Percentiles rank a stretch among this genome's conserved stretches.
Conservation (phyloP, 2,113 vertebrate genomes). For the Falcunculus frontatus region DNA sequence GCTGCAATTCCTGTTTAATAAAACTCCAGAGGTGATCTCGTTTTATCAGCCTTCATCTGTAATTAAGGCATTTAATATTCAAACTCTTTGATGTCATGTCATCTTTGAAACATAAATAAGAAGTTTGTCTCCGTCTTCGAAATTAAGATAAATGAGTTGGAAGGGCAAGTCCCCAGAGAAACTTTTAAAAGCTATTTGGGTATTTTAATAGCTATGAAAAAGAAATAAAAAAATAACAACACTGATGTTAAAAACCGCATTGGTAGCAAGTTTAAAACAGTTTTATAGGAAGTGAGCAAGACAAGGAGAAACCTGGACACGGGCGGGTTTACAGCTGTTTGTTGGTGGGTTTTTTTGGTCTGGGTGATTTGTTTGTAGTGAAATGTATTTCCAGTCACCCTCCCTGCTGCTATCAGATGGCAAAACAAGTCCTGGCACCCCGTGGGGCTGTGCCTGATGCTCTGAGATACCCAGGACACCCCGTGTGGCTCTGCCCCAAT, state of each 20-base stretch:
- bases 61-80: slow-evolving; percentile 68
- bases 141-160: slow-evolving; percentile 57
- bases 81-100: slow-evolving; percentile 62
- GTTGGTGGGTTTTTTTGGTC: neutral
- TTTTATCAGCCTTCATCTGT: slow-evolving; percentile 52
- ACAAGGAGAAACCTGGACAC: neutral
- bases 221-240: neutral
- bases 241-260: neutral
- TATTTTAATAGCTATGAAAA: slow-evolving; percentile 8
- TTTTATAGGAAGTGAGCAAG: neutral
- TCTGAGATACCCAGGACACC: neutral
- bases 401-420: neutral
- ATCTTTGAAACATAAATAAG: slow-evolving; percentile 63
- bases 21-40: slow-evolving; percentile 50
- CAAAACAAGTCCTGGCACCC: neutral
- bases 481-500: neutral
- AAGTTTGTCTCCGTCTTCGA: slow-evolving; percentile 56
- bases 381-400: slow-evolving; percentile 16
- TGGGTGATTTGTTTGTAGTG: neutral
- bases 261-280: neutral
- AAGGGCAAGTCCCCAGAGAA: slow-evolving; percentile 22
- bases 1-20: slow-evolving; percentile 55
- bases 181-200: slow-evolving; percentile 16
- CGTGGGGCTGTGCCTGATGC: neutral
- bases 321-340: neutral